A percentile compares a stretch with the other conserved stretches of the same genome.
Conservation (phyloP, 2,888 invertebrate genomes). For the Psylliodes chrysocephalus region DNA sequence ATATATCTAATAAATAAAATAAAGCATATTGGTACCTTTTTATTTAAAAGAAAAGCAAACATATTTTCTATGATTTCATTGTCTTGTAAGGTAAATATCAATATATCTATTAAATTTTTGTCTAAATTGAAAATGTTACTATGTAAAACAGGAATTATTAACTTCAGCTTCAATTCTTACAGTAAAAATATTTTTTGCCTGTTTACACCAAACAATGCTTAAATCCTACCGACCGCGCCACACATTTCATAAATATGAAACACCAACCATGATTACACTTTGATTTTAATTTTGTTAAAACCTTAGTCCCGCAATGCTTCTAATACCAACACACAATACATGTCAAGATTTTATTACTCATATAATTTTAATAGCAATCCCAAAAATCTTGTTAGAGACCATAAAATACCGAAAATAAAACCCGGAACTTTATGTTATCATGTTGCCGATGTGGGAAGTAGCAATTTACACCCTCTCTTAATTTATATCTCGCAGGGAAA, state of each 20-base stretch:
- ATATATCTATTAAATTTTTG: too few species aligned
- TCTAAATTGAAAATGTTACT: too few species aligned
- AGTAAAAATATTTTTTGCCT: too few species aligned
- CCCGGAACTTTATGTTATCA: neutral
- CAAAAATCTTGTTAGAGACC: conserved; percentile 1
- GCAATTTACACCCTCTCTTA: conserved; percentile 21
- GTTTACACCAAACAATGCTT: too few species aligned
- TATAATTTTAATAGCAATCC: conserved; percentile 2
- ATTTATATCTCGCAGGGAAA: conserved; percentile 19
- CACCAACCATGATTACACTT: neutral
- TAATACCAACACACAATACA: neutral
- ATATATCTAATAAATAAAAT: too few species aligned
- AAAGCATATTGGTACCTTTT: too few species aligned
- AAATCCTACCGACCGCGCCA: neutral
- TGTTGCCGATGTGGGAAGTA: neutral
- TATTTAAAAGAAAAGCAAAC: too few species aligned
- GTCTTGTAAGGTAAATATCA: too few species aligned
- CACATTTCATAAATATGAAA: neutral
- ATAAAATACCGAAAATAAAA: conserved; percentile 5
- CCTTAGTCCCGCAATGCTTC: neutral
- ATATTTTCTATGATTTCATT: too few species aligned
- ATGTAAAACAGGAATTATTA: too few species aligned
- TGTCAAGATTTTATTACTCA: neutral
- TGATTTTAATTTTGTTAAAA: neutral
- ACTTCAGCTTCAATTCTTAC: too few species aligned